Percentiles rank a stretch among this genome's conserved stretches.
Conservation (phyloP, 2,888 invertebrate species). For the Anorthoa munda region DNA sequence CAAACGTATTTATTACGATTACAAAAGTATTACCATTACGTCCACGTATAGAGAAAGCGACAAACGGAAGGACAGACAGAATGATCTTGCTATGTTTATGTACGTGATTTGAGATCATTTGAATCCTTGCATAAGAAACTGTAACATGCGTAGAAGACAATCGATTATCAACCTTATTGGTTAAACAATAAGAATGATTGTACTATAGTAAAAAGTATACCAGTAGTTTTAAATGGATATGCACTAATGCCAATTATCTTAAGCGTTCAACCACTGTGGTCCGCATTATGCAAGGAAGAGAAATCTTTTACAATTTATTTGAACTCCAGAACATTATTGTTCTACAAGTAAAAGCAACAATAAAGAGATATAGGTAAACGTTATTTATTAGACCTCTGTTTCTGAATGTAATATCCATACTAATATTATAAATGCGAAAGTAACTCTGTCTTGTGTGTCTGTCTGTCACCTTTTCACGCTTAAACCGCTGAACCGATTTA, state of each 20-base stretch:
- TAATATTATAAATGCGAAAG: no score
- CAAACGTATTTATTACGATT: constrained; percentile 64
- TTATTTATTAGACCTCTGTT: background rate
- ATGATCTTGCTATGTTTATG: constrained; percentile 71
- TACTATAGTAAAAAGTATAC: background rate
- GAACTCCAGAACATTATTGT: constrained; percentile 30
- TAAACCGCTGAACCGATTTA: no score
- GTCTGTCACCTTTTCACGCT: no score
- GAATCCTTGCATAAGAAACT: constrained; percentile 77
- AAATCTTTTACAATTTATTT: constrained; percentile 56
- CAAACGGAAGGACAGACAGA: constrained; percentile 81
- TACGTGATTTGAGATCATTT: constrained; percentile 81
- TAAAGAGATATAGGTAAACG: constrained; percentile 3
- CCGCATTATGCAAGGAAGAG: constrained; percentile 61
- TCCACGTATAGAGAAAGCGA: constrained; percentile 87
- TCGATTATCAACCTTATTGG: constrained; percentile 65
- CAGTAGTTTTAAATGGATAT: constrained; percentile 52
- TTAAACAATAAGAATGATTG: constrained; percentile 55
- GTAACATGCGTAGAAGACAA: constrained; percentile 54
- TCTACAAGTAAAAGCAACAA: background rate
- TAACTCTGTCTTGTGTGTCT: no score
- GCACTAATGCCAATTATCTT: constrained; percentile 60
- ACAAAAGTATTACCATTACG: constrained; percentile 73
- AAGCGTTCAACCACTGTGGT: constrained; percentile 51
- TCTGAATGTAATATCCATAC: no score